Conservation (phyloP, 2,113 vertebrate species). For the Embiotoca jacksoni region DNA sequence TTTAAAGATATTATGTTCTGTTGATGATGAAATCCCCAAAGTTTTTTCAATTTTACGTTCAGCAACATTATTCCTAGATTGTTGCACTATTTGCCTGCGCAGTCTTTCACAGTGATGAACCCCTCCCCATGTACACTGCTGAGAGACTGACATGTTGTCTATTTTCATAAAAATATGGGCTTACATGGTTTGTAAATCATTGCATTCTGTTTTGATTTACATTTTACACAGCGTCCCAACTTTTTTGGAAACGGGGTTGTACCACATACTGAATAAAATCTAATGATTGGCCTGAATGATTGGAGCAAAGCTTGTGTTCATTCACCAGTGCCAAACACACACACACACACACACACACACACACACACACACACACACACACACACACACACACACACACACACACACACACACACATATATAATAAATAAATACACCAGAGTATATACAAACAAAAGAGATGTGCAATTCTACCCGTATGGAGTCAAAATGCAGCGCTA, state of each 20-base stretch:
- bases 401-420: not conserved
- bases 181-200: too few species aligned
- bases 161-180: too few species aligned
- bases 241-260: not conserved
- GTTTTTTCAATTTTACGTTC: too few species aligned
- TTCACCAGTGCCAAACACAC: not conserved
- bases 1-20: too few species aligned
- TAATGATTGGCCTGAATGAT: not conserved
- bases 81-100: too few species aligned
- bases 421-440: not conserved
- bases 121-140: too few species aligned
- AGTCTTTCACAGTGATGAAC: too few species aligned
- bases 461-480: constrained; percentile 16
- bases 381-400: not conserved
- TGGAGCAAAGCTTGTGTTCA: constrained; percentile 10
- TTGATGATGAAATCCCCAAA: too few species aligned
- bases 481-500: not conserved
- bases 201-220: too few species aligned
- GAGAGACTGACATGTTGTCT: too few species aligned
- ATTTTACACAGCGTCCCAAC: too few species aligned
- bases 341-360: not conserved
- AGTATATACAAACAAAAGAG: constrained; percentile 1
- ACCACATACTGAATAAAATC: not conserved
- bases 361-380: not conserved
- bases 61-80: too few species aligned